Base-by-base conservation (phyloP, 2,113 vertebrate species). In the Falcunculus frontatus region DNA sequence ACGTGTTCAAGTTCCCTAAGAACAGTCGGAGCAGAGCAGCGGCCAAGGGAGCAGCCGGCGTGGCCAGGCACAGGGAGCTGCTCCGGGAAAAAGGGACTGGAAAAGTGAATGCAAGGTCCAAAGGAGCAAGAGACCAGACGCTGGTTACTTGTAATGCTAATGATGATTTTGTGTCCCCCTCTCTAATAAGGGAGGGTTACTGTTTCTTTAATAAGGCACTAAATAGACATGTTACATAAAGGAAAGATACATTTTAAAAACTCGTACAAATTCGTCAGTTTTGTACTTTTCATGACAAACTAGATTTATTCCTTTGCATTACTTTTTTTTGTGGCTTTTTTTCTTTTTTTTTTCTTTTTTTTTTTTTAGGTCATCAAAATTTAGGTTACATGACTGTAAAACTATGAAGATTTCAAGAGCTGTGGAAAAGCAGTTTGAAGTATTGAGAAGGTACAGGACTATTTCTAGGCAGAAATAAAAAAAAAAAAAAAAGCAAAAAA, bases 161-260 rank as follows among this genome's bases (percentile, higher is more conserved):
- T 0, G 37, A 95, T 25, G 89, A 84, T 77, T 93, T 83, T 64
- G 55, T 85, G 65, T 75, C 30, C 79, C 95, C 35, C 86, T 92
- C 63, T 50, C 63, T 32, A 37, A 81, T 87, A 57, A 62, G 84
- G 79, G 95, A 96, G 90, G 53, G 95, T 50, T 44, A 64, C 89
- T 19, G 32, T 87, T 96, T 93, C 92, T 94, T 97, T 85, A 83
- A 94, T 98, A 98, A 98, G 98, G 98, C 98, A 98, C 98, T 97
- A 96, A 97, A 97, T 97, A 96, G 97, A 97, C 74, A 86, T 67
- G 90, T 93, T 95, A 90, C 97, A 82, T 87, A 96, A 96, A 97
- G 96, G 96, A 96, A 97, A 97, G 95, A 95, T 69, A 94, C 77
- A 33, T 87, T 39, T 91, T 55, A 68, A 89, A 97, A 93, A 92